A percentile compares a stretch with the other conserved stretches of the same genome.
These are phyloP conservation scores for Petroica traversi DNA, from an alignment of 2,113 vertebrate species.

Conservation along the genomic window DNA sequence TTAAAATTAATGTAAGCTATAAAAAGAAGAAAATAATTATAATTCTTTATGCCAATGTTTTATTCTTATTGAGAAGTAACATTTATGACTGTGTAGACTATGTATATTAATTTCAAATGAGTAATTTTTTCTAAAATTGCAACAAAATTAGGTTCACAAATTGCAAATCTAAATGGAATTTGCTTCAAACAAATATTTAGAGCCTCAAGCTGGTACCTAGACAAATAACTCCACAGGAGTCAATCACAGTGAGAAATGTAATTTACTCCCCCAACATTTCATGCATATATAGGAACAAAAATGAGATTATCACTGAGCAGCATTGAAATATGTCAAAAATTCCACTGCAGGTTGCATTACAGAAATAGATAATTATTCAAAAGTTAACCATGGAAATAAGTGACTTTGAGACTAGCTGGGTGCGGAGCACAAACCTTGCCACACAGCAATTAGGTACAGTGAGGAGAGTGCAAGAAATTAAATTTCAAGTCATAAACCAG, in stretches of 20 bases:
- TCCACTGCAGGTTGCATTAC: not conserved
- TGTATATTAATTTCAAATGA: not conserved
- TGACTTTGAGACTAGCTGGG: not conserved
- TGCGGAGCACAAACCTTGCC: not conserved
- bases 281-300: not conserved
- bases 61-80: not conserved
- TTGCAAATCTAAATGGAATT: not conserved
- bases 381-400: not conserved
- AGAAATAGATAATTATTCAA: not conserved
- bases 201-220: not conserved
- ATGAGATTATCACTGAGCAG: not conserved
- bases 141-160: not conserved
- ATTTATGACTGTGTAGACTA: not conserved
- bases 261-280: not conserved
- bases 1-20: not conserved
- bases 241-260: not conserved
- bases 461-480: not conserved
- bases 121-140: not conserved
- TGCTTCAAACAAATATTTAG: not conserved
- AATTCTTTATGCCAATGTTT: not conserved
- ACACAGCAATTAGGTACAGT: not conserved
- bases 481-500: slow-evolving; percentile 22
- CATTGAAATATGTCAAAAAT: not conserved
- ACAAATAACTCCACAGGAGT: not conserved
- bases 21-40: not conserved